Base-by-base conservation (phyloP, 2,113 vertebrate species). In the Leptobrachium leishanense region DNA sequence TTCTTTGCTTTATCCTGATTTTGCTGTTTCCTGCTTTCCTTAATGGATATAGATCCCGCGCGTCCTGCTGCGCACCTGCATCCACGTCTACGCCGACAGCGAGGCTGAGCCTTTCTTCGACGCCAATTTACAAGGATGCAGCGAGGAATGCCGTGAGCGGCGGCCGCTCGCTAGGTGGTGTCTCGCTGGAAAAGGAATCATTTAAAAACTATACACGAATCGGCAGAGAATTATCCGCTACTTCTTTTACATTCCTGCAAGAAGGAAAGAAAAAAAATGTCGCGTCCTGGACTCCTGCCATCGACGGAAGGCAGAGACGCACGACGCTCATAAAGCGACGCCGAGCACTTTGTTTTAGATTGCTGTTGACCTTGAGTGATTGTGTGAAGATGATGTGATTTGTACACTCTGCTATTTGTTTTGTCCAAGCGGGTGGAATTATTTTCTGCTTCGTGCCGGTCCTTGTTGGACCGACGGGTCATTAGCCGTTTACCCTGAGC, bases 71-170 rank as follows among this genome's bases (percentile, higher is more conserved):
- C 10, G 71, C 31, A 2, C 43, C 20, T 50, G 40, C 44, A 65
- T 40, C 53, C 43, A 65, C 43, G 63, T 46, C 59, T 65, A 5
- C 63, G 57, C 63, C 63, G 59, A 50, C 59, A 75, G 15, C 13
- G 13, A 65, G 72, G 62, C 41, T 43, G 40, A 44, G 62, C 13
- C 31, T 64, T 46, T 43, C 72, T 63, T 57, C 15, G 42, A 64
- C 72, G 40, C 72, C 59, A 74, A 63, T 74, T 74, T 74, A 53
- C 72, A 43, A 42, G 43, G 31, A 75, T 74, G 20, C 20, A 74
- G 55, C n/a, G 43, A 39, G 11, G 10, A 43, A 55, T 41, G 20
- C 71, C 6, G 7, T 5, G 20, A 31, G 55, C 0, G 42, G 53
- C 46, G 12, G 15, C 63, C 66, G 15, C 42, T 66, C 44, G n/a